Conservation (phyloP, 2,797 vertebrate species). For the Tinamus major region DNA sequence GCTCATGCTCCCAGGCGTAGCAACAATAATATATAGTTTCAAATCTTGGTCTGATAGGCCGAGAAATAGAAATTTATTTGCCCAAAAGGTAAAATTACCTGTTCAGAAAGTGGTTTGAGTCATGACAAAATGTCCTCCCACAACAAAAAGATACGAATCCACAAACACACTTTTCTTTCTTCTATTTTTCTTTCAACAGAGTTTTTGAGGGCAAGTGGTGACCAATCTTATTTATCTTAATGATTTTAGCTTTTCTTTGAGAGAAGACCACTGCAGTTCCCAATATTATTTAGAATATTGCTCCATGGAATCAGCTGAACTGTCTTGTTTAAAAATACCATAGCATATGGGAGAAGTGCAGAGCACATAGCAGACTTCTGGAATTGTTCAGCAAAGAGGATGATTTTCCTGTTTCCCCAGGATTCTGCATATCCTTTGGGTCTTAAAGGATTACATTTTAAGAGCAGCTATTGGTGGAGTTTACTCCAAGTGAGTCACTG, state of each 20-base stretch:
- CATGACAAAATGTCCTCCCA: not conserved
- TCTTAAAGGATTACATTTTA: not conserved
- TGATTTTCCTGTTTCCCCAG: not conserved
- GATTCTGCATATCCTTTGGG: not conserved
- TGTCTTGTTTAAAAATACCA: not conserved
- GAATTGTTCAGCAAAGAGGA: not conserved
- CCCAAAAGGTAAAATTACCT: constrained; percentile 13
- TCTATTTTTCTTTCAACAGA: not conserved
- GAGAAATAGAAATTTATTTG: not conserved
- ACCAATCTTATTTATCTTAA: not conserved
- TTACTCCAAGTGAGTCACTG: not conserved
- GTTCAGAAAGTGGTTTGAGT: not conserved
- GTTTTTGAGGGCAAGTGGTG: not conserved
- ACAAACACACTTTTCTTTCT: not conserved
- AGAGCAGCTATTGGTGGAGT: not conserved
- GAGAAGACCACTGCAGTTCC: not conserved
- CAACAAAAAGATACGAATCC: not conserved
- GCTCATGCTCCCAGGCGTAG: not conserved
- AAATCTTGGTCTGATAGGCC: not conserved
- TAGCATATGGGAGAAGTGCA: not conserved
- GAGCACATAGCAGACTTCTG: not conserved
- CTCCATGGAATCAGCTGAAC: not conserved
- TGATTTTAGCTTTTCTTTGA: not conserved
- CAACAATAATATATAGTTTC: not conserved
- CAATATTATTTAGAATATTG: not conserved